Evolutionary conservation across 2,888 invertebrate genomes (phyloP), one percentile per base, ranked within the genome.

Genomic region (Adelphocoris suturalis): DNA sequence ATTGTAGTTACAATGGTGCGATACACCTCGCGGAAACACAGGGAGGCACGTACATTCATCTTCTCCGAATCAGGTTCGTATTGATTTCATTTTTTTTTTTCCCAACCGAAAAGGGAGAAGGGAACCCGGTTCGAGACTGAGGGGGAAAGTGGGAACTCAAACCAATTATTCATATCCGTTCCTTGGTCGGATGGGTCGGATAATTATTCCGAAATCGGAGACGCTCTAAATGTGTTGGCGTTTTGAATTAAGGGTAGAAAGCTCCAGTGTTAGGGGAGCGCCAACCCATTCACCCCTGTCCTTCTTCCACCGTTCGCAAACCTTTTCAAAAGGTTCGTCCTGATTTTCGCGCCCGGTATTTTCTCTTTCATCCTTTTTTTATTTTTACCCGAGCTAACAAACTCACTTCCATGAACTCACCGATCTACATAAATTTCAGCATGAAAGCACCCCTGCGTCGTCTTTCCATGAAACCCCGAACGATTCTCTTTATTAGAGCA

Each of bases 81-180:
- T 68, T 68, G 68, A 68, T 68, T 68, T 68, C 68, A 68, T 68
- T 68, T 23, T 68, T 68, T 68, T 68, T 68, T 23, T 68, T 68
- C 23, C 68, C 68, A 23, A 23, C 23, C 68, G 19, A 19, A 7
- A 61, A 57, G 57, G 57, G 68, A 68, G 68, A 23, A 23, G 19
- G 19, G 12, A 68, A 23, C 68, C n/a, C 61, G 9, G 14, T 9
- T 68, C 68, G 5, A 27, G 23, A 27, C 19, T 13, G 68, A 68
- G 23, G 68, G 19, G 12, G 68, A 27, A 68, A 68, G 23, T 23
- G 68, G 68, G 68, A 68, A 19, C 68, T 78, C 47, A 78, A 46
- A 78, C 78, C 78, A 78, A 78, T 78, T 78, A 78, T 78, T 78
- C 78, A 78, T 78, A 78, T 78, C 78, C 47, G 37, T 78, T 46